Conservation (phyloP, 2,797 vertebrate species). For the Odontamblyopus lacepedii region DNA sequence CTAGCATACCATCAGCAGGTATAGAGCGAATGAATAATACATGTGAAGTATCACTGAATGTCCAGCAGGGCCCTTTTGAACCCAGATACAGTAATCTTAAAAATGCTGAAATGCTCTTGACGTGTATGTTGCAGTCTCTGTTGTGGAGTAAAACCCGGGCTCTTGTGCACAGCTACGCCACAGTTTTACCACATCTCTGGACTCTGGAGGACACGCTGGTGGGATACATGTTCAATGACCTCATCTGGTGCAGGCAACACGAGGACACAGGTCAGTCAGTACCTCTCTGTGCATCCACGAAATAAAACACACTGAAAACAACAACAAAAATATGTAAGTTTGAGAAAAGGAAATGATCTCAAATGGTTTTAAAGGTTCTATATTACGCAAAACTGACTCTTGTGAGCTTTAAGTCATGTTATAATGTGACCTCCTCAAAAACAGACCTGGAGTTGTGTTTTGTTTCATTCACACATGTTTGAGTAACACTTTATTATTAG, state of each 20-base stretch:
- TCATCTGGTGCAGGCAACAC: slow-evolving; percentile 78
- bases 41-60: not conserved
- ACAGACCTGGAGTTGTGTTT: no score
- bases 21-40: no score
- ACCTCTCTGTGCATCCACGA: not conserved
- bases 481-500: no score
- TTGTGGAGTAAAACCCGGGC: slow-evolving; percentile 82
- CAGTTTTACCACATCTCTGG: slow-evolving; percentile 65
- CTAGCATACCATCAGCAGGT: no score
- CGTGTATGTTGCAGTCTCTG: slow-evolving; percentile 63
- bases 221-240: slow-evolving; percentile 82
- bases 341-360: not conserved
- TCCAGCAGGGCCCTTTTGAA: not conserved
- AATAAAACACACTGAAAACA: not conserved
- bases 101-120: not conserved
- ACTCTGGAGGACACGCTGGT: slow-evolving; percentile 81
- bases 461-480: no score
- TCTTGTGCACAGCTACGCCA: slow-evolving; percentile 72
- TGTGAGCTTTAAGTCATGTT: no score
- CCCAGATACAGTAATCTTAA: not conserved
- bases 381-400: no score
- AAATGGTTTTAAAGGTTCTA: not conserved
- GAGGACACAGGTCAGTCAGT: slow-evolving; percentile 55
- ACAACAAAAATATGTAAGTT: not conserved
- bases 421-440: no score